Base-by-base conservation (phyloP, 2,888 invertebrate species). In the Leptopterna dolabrata region DNA sequence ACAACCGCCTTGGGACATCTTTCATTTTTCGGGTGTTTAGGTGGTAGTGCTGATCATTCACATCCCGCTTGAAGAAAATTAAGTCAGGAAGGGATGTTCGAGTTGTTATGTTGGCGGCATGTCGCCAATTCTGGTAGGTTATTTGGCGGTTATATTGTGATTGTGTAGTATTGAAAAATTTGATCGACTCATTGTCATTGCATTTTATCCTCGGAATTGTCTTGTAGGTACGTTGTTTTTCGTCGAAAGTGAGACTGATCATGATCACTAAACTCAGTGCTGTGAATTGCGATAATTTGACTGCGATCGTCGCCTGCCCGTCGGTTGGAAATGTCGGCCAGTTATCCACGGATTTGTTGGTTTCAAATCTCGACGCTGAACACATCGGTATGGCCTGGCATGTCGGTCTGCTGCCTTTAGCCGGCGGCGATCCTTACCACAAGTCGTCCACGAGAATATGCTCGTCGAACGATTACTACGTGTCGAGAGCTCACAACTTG, bases 251-350 rank as follows among this genome's bases (percentile, higher is more conserved):
- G 19, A 45, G 19, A 1, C 63, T 63, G 41, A 83, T 83, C 70
- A 81, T 82, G 80, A 82, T 87, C 45, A 87, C 27, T n/a, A 87
- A 82, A 43, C 14, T 87, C 11, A 3, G 43, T 24, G 45, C 29
- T 24, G 4, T 86, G 36, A 27, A 55, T 19, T 76, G 76, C 24
- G 80, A 78, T 1, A 36, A 86, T 78, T 86, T 78, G 63, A 86
- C 86, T 24, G 89, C 88, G 4, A 70, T 89, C 24, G 29, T 89
- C 51, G 89, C 88, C 13, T 76, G 88, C 43, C 88, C 89, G 0
- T 96, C 97, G 29, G 96, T 98, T n/a, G 98, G 98, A 87, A 98
- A 98, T 93, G 96, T 97, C 16, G 97, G 96, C 0, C 98, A 98
- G 92, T 92, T 98, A 88, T 93, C 96, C 1, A 94, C 95, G 84